These are phyloP conservation scores for Passer montanus DNA, from an alignment of 2,113 vertebrate genomes.

Conservation along the genomic window DNA sequence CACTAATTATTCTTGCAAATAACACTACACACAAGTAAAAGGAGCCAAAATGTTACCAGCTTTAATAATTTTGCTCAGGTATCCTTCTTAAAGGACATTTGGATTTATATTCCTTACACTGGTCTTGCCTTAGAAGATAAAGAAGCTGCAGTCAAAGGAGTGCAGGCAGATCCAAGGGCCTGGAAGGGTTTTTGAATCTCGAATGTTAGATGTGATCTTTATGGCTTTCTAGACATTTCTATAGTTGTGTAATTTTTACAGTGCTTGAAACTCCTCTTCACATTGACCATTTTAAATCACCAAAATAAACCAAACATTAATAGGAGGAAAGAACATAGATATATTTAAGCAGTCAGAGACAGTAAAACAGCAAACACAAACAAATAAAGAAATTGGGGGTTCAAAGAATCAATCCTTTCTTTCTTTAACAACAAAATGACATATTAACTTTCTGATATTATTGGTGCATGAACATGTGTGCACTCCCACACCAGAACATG, in stretches of 20 bases:
- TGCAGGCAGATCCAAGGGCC: background rate
- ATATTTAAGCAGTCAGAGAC: background rate
- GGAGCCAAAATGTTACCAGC: background rate
- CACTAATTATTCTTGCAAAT: background rate
- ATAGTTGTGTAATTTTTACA: background rate
- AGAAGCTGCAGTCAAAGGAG: background rate
- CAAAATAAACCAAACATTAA: background rate
- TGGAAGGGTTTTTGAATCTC: background rate
- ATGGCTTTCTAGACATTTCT: background rate
- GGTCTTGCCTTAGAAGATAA: background rate
- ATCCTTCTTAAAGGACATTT: background rate
- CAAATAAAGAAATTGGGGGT: background rate
- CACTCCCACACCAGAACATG: background rate
- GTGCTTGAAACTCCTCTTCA: background rate
- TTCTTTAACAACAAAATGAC: background rate
- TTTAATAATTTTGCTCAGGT: background rate
- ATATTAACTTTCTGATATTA: background rate
- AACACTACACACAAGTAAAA: background rate
- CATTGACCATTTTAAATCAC: background rate
- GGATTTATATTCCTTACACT: background rate
- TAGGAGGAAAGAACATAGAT: background rate
- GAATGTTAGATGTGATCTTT: background rate
- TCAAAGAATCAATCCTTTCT: background rate
- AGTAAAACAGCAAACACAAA: background rate
- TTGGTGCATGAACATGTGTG: fast-evolving